Conservation (phyloP, 2,797 vertebrate species). For the Pantherophis alleghaniensis region DNA sequence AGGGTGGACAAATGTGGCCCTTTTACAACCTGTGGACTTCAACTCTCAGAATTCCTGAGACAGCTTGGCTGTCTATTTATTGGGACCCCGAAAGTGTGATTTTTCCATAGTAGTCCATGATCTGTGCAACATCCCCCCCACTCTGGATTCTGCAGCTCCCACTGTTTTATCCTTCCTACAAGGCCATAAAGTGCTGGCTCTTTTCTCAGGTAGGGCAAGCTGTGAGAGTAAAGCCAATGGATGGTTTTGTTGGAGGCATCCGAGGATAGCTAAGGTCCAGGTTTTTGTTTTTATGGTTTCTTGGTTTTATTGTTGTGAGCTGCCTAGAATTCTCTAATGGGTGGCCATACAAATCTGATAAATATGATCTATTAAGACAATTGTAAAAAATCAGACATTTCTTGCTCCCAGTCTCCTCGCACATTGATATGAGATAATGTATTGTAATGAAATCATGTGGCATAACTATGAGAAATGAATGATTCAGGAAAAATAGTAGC, state of each 20-base stretch:
- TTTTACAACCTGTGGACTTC: too few relatives aligned
- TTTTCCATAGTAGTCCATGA: background rate
- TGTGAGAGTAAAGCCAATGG: background rate
- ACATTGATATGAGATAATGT: conserved; percentile 38
- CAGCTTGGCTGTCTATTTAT: background rate
- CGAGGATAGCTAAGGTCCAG: background rate
- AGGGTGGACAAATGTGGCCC: too few relatives aligned
- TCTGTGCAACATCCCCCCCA: background rate
- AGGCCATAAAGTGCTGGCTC: background rate
- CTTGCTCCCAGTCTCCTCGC: background rate
- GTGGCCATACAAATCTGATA: background rate
- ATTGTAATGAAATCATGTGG: conserved; percentile 56
- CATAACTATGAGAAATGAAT: conserved; percentile 46
- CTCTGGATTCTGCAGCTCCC: background rate
- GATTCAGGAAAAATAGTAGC: conserved; percentile 45
- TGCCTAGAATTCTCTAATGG: background rate
- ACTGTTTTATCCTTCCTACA: background rate
- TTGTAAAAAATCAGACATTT: background rate
- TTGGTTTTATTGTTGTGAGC: background rate
- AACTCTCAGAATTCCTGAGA: too few relatives aligned
- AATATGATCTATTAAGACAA: background rate
- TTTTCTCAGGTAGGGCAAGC: background rate
- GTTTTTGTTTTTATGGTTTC: background rate
- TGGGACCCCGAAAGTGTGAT: background rate
- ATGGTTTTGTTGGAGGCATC: background rate